Base-by-base conservation (phyloP, 2,888 invertebrate species). In the Xestia xanthographa region DNA sequence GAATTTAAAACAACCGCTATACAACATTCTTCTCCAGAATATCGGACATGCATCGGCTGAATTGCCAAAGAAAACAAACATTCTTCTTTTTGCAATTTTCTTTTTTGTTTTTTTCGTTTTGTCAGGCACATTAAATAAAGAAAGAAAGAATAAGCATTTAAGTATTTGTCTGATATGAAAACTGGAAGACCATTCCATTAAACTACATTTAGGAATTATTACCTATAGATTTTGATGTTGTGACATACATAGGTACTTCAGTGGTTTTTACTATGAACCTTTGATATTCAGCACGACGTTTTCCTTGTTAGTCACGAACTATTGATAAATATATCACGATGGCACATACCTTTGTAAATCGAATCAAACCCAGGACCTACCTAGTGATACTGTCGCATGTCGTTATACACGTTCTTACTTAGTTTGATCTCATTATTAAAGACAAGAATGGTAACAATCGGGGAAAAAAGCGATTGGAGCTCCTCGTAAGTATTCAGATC, bases 241-340 rank as follows among this genome's bases (percentile, higher is more conserved):
- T 5, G 14, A 45, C 5, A 11, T 17, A 48, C 29, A 8, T 14
- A 56, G 5, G 29, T 34, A 34, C 5, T 38, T 17, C 17, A 53
- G 17, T 38, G 17, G 5, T 26, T 43, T 43, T 60, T 60, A 62
- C 26, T 17, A 45, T 22, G 12, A 26, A 22, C 34, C 17, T 38
- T 69, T 26, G n/a, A 41, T 63, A 77, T 77, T 67, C n/a, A 26
- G 9, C 26, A 22, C 9, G 17, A 17, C 5, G 17, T 77, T 77
- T 77, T 77, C 76, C 77, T 77, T 38, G 17, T 53, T 76, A 77
- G 17, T 62, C 78, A 63, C 45, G 3, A 17, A 6, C 11, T 77
- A 53, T 77, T 62, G 50, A 69, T 69, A 45, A 45, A 50, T 62
- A 62, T 17, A 43, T 9, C 43, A 62, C 9, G 43, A 48, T 48